Evolutionary conservation across 2,888 invertebrate species (phyloP), one percentile per base, ranked within the genome.

Genomic region (Zygaena filipendulae): DNA sequence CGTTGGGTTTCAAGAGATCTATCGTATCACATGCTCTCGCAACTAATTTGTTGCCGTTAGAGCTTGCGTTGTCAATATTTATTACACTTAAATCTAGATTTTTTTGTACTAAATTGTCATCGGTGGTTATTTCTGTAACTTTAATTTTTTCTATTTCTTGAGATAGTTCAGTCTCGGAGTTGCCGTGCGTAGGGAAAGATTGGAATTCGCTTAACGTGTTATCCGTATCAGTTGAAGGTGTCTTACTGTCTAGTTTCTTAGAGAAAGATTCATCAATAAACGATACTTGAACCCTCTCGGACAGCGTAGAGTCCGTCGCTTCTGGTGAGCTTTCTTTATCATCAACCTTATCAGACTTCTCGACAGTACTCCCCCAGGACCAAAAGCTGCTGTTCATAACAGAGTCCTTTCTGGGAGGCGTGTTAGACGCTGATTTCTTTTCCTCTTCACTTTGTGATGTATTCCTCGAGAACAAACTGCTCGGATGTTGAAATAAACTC

Each of bases 401-500:
- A 1, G 77, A 71, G 28, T 79, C 79, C 39, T 72, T 79, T 24
- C 75, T 59, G 2, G 75, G 79, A 2, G 79, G 77, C 3, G 77
- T 75, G 30, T 52, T 68, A 0, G 70, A 70, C 2, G 59, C 49
- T 0, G 62, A 61, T 35, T 71, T 77, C 24, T 53, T 72, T n/a
- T 77, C 77, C 4, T 80, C 75, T 3, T 80, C 72, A 9, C 47
- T 55, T 1, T 58, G 54, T 3, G 59, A 35, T 6, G 35, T 45
- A 20, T 40, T 52, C 33, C 84, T 81, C 6, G 84, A 81, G 46
- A 87, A 87, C 27, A 87, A 57, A 41, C 80, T 82, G 26, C 79
- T 75, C 0, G 87, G 85, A 50, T 85, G 83, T 39, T 86, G 85
- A 50, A 88, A 87, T 2, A 88, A 45, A 13, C 85, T 86, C 0